phyloP scores from a whole-genome alignment of 2,113 vertebrate species.

The Cavia aperea region DNA sequence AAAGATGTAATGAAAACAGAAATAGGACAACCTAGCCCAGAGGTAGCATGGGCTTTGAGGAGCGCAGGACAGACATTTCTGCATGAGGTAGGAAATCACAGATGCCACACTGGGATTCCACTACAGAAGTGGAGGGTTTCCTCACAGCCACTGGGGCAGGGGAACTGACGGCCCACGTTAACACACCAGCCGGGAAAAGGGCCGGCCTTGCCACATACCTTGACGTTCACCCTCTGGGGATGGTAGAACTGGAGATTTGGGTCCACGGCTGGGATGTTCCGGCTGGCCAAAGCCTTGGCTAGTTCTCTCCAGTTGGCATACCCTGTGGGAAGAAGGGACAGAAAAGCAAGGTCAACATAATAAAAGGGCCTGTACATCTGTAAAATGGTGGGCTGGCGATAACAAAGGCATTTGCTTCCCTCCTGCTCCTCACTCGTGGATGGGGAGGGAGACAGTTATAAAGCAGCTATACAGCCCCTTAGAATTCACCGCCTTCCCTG shows the following conservation, averaged over 20 bases:
- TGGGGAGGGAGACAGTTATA: neutral
- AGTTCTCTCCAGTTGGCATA: conserved; percentile 79
- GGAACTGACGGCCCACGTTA: neutral
- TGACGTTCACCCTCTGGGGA: conserved; percentile 28
- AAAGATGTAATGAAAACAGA: neutral
- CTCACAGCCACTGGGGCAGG: neutral
- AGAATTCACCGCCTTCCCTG: neutral
- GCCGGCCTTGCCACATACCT: conserved; percentile 63
- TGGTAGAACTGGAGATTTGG: conserved; percentile 63
- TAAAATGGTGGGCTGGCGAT: neutral
- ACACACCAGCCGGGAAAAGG: no score
- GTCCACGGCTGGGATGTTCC: conserved; percentile 59
- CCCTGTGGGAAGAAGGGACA: conserved; percentile 64
- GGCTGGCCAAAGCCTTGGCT: conserved; percentile 74
- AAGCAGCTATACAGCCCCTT: neutral
- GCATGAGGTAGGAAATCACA: neutral
- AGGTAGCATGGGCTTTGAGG: neutral
- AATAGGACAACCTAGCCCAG: neutral
- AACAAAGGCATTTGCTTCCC: neutral
- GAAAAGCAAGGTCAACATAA: conserved; percentile 34
- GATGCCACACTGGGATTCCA: neutral
- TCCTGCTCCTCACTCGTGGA: accelerated
- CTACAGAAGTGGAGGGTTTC: neutral
- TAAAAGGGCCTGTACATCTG: neutral
- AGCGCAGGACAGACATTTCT: neutral